Evolutionary conservation across 2,888 invertebrate species (phyloP), one percentile per base, ranked within the genome.

Genomic region (Ischnura elegans): DNA sequence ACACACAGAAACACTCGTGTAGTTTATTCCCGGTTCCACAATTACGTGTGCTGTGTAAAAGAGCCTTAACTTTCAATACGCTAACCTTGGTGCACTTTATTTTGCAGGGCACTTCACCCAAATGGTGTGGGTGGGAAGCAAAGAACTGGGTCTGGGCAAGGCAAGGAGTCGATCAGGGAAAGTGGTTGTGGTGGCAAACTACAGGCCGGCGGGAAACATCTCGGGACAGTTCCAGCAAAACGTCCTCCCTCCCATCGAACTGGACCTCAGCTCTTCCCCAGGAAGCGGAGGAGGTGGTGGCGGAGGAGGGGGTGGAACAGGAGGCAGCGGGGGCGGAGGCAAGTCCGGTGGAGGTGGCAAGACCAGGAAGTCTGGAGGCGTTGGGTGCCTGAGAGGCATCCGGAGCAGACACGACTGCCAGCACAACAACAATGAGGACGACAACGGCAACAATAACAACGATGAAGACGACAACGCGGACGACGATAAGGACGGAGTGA

Each of bases 41-140:
- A 51, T 0, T 51, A 19, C 19, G 51, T 19, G 51, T 51, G 10
- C 19, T 51, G 51, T 51, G 19, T 51, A 19, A 0, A 51, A 51
- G 25, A 25, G 25, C 61, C 19, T 25, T 25, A 61, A 21, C 25
- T 0, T 61, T 21, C 61, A 25, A 61, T 25, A n/a, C n/a, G n/a
- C n/a, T n/a, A n/a, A n/a, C n/a, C n/a, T n/a, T 36, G 25, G 5
- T 25, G 10, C 36, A 36, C 10, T 10, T 93, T 90, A 94, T 94
- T 95, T 95, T 95, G 42, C 96, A 98, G 98, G 98, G 94, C 98
- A 98, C 96, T 98, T 98, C 96, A 98, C 98, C 0, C 98, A 98
- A 96, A 96, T 98, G 96, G 98, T 98, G 45, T 98, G 98, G 98
- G 97, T 97, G 66, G 97, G 97, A 87, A 98, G 98, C 2, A 97